These are phyloP conservation scores for Ooceraea biroi DNA, from an alignment of 1,140 invertebrate genomes.

Conservation along the genomic window DNA sequence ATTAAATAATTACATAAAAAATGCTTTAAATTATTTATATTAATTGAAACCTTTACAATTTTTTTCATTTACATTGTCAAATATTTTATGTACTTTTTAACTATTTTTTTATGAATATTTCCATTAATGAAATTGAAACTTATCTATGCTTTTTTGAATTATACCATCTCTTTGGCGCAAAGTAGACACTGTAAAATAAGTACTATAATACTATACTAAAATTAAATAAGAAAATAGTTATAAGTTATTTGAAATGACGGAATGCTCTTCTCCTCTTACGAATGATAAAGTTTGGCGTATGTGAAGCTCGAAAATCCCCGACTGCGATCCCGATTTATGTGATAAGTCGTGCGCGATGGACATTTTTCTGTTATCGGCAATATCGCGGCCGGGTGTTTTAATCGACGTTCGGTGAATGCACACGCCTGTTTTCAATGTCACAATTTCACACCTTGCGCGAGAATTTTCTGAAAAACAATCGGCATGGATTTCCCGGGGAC, in stretches of 20 bases:
- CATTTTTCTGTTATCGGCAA: slow-evolving; percentile 42
- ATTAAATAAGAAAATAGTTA: neutral
- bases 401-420: slow-evolving; percentile 40
- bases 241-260: neutral
- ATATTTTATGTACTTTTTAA: neutral
- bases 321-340: slow-evolving; percentile 25
- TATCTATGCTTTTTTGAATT: neutral
- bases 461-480: slow-evolving; percentile 58
- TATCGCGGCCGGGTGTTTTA: slow-evolving; percentile 35
- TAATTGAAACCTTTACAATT: neutral
- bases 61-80: neutral
- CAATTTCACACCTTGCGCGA: slow-evolving; percentile 52
- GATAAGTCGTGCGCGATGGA: slow-evolving; percentile 20
- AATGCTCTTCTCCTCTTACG: neutral
- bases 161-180: neutral
- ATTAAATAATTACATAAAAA: neutral
- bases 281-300: neutral
- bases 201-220: neutral
- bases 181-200: neutral
- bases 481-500: slow-evolving; percentile 43
- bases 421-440: slow-evolving; percentile 35
- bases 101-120: neutral
- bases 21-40: neutral
- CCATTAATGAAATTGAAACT: slow-evolving; percentile 14
- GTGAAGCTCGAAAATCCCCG: slow-evolving; percentile 14